Percentiles rank a stretch among this genome's conserved stretches.
Conservation (phyloP, 2,888 invertebrate genomes). For the Mythimna pallens region DNA sequence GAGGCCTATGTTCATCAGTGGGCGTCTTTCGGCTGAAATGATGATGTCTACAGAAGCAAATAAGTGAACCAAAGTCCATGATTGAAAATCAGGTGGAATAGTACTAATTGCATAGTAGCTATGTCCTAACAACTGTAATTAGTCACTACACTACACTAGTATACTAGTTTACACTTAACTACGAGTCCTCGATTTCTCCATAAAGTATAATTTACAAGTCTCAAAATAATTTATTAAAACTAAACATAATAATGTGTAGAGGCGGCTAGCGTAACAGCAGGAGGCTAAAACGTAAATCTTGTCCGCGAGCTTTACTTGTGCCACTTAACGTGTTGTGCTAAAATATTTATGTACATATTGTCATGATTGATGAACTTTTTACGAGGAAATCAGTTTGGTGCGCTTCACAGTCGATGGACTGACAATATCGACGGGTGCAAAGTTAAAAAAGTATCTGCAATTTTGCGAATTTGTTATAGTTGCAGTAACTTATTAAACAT, state of each 20-base stretch:
- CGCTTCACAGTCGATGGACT: no score
- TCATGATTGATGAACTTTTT: conserved; percentile 46
- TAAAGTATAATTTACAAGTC: conserved; percentile 59
- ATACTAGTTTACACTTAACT: conserved; percentile 57
- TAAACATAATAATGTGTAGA: conserved; percentile 66
- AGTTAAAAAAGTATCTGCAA: no score
- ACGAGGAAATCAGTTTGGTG: not conserved
- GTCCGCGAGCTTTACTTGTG: conserved; percentile 69
- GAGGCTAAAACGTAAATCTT: conserved; percentile 83
- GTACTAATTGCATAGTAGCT: conserved; percentile 19
- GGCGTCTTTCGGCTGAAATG: no score
- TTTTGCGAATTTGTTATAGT: no score
- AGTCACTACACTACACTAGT: no score
- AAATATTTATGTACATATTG: conserved; percentile 52
- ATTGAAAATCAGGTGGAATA: conserved; percentile 23
- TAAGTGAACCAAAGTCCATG: not conserved
- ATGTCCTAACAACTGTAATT: not conserved
- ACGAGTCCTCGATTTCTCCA: conserved; percentile 52
- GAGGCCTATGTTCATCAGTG: no score
- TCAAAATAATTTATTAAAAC: conserved; percentile 65
- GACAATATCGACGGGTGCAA: not conserved
- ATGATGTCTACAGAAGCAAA: not conserved
- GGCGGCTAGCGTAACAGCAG: conserved; percentile 73
- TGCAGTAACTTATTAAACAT: no score
- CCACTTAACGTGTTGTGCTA: conserved; percentile 62